A percentile compares a stretch with the other conserved stretches of the same genome.
phyloP scores from a whole-genome alignment of 2,888 invertebrate species.

The Furcula furcula region DNA sequence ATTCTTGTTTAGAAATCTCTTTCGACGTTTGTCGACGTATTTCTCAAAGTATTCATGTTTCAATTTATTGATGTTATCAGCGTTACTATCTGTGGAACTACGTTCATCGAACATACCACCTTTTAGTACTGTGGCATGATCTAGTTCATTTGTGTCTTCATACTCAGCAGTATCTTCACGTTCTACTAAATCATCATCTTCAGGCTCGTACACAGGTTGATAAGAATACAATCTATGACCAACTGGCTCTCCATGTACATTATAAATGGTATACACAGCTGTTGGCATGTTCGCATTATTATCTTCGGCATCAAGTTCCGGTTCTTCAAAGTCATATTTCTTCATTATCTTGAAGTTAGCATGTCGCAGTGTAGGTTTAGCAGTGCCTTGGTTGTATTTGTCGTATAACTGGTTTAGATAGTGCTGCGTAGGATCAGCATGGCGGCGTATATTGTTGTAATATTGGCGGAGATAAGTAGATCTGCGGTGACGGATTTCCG shows the following conservation, averaged over 20 bases:
- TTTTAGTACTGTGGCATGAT: conserved; percentile 67
- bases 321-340: conserved; percentile 64
- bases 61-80: conserved; percentile 59
- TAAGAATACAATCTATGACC: conserved; percentile 72
- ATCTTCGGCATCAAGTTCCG: conserved; percentile 42
- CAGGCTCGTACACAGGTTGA: conserved; percentile 74
- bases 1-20: conserved; percentile 60
- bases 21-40: conserved; percentile 67
- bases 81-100: conserved; percentile 33
- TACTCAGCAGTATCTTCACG: conserved; percentile 60
- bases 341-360: conserved; percentile 75
- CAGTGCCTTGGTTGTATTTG: conserved; percentile 67
- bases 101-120: conserved; percentile 65
- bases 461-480: conserved; percentile 69
- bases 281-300: conserved; percentile 63
- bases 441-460: conserved; percentile 57
- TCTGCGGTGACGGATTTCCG: conserved; percentile 62
- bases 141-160: conserved; percentile 51
- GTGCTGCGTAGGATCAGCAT: conserved; percentile 48
- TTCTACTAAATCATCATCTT: conserved; percentile 57
- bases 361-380: conserved; percentile 69
- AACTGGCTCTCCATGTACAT: conserved; percentile 75
- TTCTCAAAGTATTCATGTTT: conserved; percentile 74
- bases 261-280: conserved; percentile 70
- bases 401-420: conserved; percentile 61